Conservation (phyloP, 2,888 invertebrate genomes). For the Leucozona laternaria region DNA sequence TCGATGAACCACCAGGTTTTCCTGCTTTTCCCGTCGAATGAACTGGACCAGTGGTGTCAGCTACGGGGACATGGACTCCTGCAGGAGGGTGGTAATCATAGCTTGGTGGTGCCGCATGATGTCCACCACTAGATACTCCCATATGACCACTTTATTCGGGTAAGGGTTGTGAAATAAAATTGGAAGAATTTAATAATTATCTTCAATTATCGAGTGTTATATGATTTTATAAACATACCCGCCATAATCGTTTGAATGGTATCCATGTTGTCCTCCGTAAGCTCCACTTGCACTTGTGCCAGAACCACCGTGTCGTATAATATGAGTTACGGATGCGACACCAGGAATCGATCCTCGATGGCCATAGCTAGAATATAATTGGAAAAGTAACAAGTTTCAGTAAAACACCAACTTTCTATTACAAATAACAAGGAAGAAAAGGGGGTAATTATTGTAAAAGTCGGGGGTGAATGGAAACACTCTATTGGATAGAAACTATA, state of each 20-base stretch:
- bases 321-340: constrained; percentile 47
- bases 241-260: constrained; percentile 57
- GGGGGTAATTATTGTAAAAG: no score
- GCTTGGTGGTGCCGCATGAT: constrained; percentile 62
- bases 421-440: neutral
- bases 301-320: constrained; percentile 40
- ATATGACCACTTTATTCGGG: constrained; percentile 48
- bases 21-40: constrained; percentile 47
- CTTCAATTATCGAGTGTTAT: constrained; percentile 6
- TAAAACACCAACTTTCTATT: neutral
- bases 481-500: no score
- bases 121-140: constrained; percentile 64
- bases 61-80: constrained; percentile 51
- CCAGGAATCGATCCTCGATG: constrained; percentile 53
- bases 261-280: constrained; percentile 50
- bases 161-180: constrained; percentile 11
- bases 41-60: constrained; percentile 35
- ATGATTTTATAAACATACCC: constrained; percentile 47
- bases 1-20: constrained; percentile 76
- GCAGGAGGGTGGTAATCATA: constrained; percentile 59
- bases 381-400: neutral
- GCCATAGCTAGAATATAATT: constrained; percentile 48
- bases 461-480: no score
- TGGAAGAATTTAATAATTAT: constrained; percentile 35
- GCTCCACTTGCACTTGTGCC: constrained; percentile 56